A percentile compares a stretch with the other conserved stretches of the same genome.
Conservation (phyloP, 2,113 vertebrate genomes). For the Pachyramphus minor region DNA sequence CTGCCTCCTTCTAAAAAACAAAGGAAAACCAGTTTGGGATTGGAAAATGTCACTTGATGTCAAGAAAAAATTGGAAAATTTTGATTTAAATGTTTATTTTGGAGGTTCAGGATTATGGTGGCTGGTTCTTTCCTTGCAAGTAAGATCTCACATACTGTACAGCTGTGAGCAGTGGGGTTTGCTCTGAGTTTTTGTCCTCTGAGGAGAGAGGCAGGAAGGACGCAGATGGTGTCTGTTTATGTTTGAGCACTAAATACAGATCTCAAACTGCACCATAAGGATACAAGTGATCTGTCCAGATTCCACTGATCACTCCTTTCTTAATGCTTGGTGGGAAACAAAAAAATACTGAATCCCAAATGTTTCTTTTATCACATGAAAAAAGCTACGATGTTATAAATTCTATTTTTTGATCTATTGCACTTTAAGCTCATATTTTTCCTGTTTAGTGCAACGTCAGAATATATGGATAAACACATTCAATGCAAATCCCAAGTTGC, state of each 20-base stretch:
- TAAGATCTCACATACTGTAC: neutral
- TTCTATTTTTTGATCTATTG: neutral
- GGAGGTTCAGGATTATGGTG: neutral
- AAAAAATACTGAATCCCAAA: neutral
- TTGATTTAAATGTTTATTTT: neutral
- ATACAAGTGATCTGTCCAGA: neutral
- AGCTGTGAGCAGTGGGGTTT: neutral
- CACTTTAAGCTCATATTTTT: neutral
- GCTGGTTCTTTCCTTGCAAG: neutral
- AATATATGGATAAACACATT: conserved; percentile 9
- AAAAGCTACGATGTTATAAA: neutral
- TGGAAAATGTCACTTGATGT: neutral
- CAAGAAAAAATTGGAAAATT: neutral
- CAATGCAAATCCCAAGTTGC: conserved; percentile 19
- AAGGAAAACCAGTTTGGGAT: neutral
- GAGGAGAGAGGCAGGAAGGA: neutral
- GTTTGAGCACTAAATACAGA: neutral
- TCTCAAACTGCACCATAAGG: neutral
- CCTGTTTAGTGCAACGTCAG: conserved; percentile 30
- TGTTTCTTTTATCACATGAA: neutral
- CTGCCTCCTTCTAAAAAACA: neutral
- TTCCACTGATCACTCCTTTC: neutral
- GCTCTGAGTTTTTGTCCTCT: neutral
- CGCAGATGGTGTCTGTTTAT: neutral
- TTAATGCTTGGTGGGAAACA: neutral